A percentile compares a stretch with the other conserved stretches of the same genome.
phyloP scores from a whole-genome alignment of 2,797 vertebrate genomes.

The Semotilus atromaculatus region DNA sequence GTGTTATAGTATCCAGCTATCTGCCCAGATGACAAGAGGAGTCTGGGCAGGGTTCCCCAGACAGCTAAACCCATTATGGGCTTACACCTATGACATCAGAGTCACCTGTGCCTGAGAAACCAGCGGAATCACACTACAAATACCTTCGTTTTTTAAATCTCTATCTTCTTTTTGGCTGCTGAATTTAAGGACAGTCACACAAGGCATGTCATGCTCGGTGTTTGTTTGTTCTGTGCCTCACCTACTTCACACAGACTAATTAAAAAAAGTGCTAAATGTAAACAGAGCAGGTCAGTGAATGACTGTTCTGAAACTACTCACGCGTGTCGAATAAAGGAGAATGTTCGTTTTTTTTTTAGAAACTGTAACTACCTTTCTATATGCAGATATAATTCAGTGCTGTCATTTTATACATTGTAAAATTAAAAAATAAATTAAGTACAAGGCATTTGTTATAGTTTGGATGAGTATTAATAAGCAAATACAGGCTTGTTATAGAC shows the following conservation, averaged over 20 bases:
- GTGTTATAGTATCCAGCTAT: conserved; percentile 88
- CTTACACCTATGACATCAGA: conserved; percentile 22
- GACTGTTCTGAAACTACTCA: conserved; percentile 19
- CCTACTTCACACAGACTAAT: background rate
- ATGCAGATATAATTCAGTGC: conserved; percentile 27
- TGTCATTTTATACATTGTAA: conserved; percentile 33
- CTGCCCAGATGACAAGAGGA: conserved; percentile 17
- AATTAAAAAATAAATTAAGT: background rate
- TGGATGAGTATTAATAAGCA: background rate
- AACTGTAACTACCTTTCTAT: conserved; percentile 30
- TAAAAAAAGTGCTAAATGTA: conserved; percentile 45
- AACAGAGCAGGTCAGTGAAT: conserved; percentile 44
- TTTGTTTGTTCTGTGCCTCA: conserved; percentile 21
- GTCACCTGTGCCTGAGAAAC: conserved; percentile 41
- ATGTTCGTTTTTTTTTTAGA: background rate
- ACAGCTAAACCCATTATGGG: conserved; percentile 34
- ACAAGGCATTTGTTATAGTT: conserved; percentile 12
- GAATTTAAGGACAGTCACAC: conserved; percentile 5
- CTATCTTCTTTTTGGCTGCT: conserved; percentile 24
- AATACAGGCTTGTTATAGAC: conserved; percentile 15
- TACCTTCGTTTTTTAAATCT: conserved; percentile 21
- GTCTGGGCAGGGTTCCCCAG: conserved; percentile 17
- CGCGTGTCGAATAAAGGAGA: conserved; percentile 22
- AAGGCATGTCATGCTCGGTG: background rate
- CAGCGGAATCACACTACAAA: conserved; percentile 23